These are phyloP conservation scores for Megamerina dolium DNA, from an alignment of 2,888 invertebrate species.

Conservation along the genomic window DNA sequence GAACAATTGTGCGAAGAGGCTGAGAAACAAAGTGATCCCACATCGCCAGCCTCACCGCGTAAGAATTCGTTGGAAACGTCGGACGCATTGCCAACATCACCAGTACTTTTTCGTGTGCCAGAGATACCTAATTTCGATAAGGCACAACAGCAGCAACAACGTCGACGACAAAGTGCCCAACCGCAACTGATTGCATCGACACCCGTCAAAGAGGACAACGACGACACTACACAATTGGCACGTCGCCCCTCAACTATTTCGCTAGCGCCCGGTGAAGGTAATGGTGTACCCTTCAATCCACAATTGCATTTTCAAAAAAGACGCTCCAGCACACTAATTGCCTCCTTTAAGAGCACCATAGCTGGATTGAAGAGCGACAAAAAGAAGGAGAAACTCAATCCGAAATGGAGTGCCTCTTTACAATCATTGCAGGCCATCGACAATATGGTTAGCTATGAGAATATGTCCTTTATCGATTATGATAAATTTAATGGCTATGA, in stretches of 20 bases:
- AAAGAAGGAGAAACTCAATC: conserved; percentile 45
- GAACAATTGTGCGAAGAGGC: conserved; percentile 47
- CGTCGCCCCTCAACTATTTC: conserved; percentile 30
- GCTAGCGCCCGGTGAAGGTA: conserved; percentile 18
- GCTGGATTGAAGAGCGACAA: conserved; percentile 30
- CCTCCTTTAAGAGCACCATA: conserved; percentile 41
- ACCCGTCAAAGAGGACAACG: conserved; percentile 21
- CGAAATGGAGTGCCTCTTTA: conserved; percentile 53
- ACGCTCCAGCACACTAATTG: conserved; percentile 39
- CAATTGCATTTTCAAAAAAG: conserved; percentile 41
- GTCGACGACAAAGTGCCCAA: conserved; percentile 26
- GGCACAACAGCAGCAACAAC: conserved; percentile 20
- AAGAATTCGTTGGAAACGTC: conserved; percentile 30
- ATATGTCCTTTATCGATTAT: conserved; percentile 55
- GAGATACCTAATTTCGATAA: background rate
- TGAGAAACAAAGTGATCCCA: conserved; percentile 36
- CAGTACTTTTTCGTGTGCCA: too few species aligned
- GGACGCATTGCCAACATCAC: background rate
- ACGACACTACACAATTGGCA: conserved; percentile 1
- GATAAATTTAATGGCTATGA: conserved; percentile 53
- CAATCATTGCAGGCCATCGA: conserved; percentile 55
- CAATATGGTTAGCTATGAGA: conserved; percentile 54
- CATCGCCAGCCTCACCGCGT: conserved; percentile 35
- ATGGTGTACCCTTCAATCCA: conserved; percentile 27
- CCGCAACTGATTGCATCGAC: conserved; percentile 33